A percentile compares a stretch with the other conserved stretches of the same genome.
Evolutionary conservation across 2,888 invertebrate species (phyloP).

Genomic region (Lagria hirta): DNA sequence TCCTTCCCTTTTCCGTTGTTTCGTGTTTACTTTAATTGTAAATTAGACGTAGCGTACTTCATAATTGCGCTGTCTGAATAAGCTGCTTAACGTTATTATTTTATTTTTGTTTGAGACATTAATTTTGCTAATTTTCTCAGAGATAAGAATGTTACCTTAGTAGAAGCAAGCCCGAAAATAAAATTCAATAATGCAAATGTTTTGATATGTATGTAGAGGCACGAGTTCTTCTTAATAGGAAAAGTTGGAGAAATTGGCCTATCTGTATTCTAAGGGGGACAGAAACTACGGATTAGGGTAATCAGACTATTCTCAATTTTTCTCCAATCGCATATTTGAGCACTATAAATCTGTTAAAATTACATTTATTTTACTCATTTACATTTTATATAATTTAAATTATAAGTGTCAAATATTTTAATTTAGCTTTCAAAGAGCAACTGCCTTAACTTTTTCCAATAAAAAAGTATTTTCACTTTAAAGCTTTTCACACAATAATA

Average conservation of each 20-base stretch:
- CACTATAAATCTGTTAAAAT: slow-evolving; percentile 50
- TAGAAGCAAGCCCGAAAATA: slow-evolving; percentile 22
- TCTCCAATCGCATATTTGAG: slow-evolving; percentile 48
- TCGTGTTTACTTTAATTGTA: slow-evolving; percentile 26
- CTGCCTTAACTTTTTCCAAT: neutral
- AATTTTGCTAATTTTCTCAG: neutral
- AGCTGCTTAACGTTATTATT: no score
- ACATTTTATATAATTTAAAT: no score
- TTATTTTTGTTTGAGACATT: neutral
- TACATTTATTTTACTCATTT: no score
- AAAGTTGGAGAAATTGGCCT: slow-evolving; percentile 48
- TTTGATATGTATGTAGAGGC: slow-evolving; percentile 49
- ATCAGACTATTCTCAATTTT: slow-evolving; percentile 47
- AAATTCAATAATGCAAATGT: slow-evolving; percentile 52
- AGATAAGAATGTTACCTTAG: neutral
- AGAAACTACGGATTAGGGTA: slow-evolving; percentile 46
- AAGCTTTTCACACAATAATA: no score
- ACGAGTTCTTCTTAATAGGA: slow-evolving; percentile 50
- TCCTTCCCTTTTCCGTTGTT: slow-evolving; percentile 21
- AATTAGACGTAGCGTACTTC: slow-evolving; percentile 14
- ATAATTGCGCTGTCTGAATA: slow-evolving; percentile 17
- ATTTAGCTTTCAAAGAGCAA: no score
- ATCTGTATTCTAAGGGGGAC: slow-evolving; percentile 49
- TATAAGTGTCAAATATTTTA: no score
- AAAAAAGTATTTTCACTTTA: no score